Percentiles rank a stretch among this genome's conserved stretches.
These are phyloP conservation scores for Theocolax elegans DNA, from an alignment of 1,140 invertebrate genomes.

Conservation along the genomic window DNA sequence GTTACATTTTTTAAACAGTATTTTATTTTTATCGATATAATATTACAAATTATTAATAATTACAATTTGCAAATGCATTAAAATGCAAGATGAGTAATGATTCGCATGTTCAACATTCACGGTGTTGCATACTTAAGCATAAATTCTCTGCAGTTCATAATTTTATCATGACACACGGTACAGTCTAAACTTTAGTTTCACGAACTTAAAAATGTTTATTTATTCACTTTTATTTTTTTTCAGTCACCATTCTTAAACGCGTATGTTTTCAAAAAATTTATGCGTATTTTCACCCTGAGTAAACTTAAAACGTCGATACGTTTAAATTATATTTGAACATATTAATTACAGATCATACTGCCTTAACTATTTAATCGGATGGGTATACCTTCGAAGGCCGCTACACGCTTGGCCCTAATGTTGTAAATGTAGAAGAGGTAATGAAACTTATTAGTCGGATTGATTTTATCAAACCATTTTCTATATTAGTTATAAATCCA, in stretches of 20 bases:
- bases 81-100: constrained; percentile 30
- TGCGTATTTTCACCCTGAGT: constrained; percentile 17
- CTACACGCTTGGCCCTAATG: too few species aligned
- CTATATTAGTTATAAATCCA: not conserved
- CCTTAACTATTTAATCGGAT: too few species aligned
- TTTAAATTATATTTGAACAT: not conserved
- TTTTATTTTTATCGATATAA: constrained; percentile 36
- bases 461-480: constrained; percentile 20
- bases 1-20: constrained; percentile 26
- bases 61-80: constrained; percentile 30
- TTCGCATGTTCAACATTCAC: constrained; percentile 1
- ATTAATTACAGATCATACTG: too few species aligned
- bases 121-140: not conserved
- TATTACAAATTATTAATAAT: constrained; percentile 34
- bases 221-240: not conserved
- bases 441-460: too few species aligned
- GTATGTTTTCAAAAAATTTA: constrained; percentile 1
- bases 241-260: not conserved
- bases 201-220: not conserved
- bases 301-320: constrained; percentile 16
- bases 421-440: too few species aligned
- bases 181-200: not conserved
- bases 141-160: constrained; percentile 5
- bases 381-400: too few species aligned
- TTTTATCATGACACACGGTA: constrained; percentile 7